A percentile compares a stretch with the other conserved stretches of the same genome.
phyloP scores from a whole-genome alignment of 2,888 invertebrate species.

The Drosophila quinaria region DNA sequence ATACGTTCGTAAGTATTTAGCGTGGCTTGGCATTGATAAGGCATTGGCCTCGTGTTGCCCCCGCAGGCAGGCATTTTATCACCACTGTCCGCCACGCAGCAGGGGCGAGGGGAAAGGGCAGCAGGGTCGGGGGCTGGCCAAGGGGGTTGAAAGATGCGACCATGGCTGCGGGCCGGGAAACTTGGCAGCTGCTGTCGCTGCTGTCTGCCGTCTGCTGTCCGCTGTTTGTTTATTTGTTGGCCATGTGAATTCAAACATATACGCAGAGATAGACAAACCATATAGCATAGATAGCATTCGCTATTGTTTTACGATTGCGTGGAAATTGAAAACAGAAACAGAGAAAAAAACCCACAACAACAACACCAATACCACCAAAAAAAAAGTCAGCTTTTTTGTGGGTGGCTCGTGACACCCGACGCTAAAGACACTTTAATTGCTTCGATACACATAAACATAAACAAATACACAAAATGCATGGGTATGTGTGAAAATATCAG shows the following conservation, averaged over 20 bases:
- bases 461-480: constrained; percentile 19
- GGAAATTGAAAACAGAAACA: constrained; percentile 68
- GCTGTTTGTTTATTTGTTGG: constrained; percentile 62
- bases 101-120: neutral
- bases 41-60: constrained; percentile 60
- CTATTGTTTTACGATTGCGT: constrained; percentile 78
- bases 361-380: constrained; percentile 1
- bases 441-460: constrained; percentile 48
- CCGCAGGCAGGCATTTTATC: constrained; percentile 68
- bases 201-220: constrained; percentile 14
- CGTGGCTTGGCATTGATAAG: constrained; percentile 73
- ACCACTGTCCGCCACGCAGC: constrained; percentile 22
- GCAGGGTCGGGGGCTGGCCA: neutral
- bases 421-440: constrained; percentile 81
- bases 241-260: constrained; percentile 65
- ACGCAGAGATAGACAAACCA: constrained; percentile 33
- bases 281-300: constrained; percentile 69
- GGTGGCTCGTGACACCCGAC: constrained; percentile 40
- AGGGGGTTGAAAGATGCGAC: constrained; percentile 60
- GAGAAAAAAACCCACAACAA: constrained; percentile 15
- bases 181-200: constrained; percentile 70
- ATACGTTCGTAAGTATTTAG: constrained; percentile 43
- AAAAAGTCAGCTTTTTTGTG: constrained; percentile 42
- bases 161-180: constrained; percentile 71
- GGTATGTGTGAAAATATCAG: constrained; percentile 10